Conservation (phyloP, 1,140 invertebrate genomes). For the Orius insidiosus region DNA sequence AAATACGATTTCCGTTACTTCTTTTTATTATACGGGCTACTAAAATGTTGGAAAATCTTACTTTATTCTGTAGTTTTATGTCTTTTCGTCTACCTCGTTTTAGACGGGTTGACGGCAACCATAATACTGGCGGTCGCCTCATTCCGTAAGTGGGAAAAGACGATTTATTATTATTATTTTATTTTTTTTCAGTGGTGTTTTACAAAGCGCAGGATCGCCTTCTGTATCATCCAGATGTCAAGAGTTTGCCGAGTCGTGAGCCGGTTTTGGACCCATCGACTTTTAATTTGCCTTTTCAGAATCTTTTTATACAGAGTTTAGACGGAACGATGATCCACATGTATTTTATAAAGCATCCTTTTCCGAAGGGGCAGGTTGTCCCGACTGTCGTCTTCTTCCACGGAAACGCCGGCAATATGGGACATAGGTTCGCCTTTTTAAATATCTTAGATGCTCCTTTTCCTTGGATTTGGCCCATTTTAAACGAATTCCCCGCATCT, state of each 20-base stretch:
- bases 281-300: slow-evolving; percentile 70
- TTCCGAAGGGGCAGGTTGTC: slow-evolving; percentile 35
- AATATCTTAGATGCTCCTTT: no score
- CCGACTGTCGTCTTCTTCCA: slow-evolving; percentile 82
- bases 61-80: no score
- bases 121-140: no score
- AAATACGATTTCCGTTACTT: no score
- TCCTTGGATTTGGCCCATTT: no score
- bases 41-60: no score
- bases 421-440: slow-evolving; percentile 68
- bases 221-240: slow-evolving; percentile 76
- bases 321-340: slow-evolving; percentile 72
- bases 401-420: slow-evolving; percentile 93
- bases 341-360: slow-evolving; percentile 67
- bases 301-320: slow-evolving; percentile 51
- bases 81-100: no score
- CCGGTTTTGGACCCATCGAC: slow-evolving; percentile 71
- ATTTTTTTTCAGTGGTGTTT: slow-evolving; percentile 43
- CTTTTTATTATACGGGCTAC: no score
- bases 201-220: slow-evolving; percentile 74
- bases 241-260: slow-evolving; percentile 57
- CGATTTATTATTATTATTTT: background rate
- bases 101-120: no score
- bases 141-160: no score
- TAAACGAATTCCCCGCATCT: no score